Conservation (phyloP, 2,888 invertebrate species). For the Lottia scabra region DNA sequence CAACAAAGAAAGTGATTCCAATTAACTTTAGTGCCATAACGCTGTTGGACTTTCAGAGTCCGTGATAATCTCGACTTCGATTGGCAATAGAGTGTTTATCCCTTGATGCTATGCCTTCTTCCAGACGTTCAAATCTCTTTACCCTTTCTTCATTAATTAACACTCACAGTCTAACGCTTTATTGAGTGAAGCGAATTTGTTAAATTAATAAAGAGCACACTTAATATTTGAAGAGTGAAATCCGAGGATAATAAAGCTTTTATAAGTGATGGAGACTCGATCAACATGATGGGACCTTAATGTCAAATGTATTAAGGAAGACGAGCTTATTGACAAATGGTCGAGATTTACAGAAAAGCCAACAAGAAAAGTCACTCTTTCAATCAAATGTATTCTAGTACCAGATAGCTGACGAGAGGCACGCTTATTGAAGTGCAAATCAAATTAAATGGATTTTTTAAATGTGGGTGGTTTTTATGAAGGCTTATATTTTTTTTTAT, state of each 20-base stretch:
- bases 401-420: too few relatives aligned
- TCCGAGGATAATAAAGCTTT: slow-evolving; percentile 5
- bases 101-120: background rate
- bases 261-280: background rate
- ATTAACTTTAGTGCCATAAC: too few relatives aligned
- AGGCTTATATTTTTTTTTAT: too few relatives aligned
- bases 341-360: background rate
- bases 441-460: too few relatives aligned
- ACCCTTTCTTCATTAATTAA: background rate
- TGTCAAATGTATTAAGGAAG: background rate
- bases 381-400: background rate
- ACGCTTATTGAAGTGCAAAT: too few relatives aligned
- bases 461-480: too few relatives aligned
- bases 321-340: slow-evolving; percentile 1
- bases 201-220: slow-evolving; percentile 4
- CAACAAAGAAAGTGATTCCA: too few relatives aligned
- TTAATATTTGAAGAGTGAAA: slow-evolving; percentile 6
- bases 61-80: background rate
- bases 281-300: slow-evolving; percentile 2
- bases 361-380: slow-evolving; percentile 2
- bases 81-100: background rate
- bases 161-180: background rate
- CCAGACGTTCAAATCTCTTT: background rate
- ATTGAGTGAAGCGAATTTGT: background rate
- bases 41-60: too few relatives aligned